These are phyloP conservation scores for Tetranychus truncatus DNA, from an alignment of 2,888 invertebrate species.

Conservation along the genomic window DNA sequence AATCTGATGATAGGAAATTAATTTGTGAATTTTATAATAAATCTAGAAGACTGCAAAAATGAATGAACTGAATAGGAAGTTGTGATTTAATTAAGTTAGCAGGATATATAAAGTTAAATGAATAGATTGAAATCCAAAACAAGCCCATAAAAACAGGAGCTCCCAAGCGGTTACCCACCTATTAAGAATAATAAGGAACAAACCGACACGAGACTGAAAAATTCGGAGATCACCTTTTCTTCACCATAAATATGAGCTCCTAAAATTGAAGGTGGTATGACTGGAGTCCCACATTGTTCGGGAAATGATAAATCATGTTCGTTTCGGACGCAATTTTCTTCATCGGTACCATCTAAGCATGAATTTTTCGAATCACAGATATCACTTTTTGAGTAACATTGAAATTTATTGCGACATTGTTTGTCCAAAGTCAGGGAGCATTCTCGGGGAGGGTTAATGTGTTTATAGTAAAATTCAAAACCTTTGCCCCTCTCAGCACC, in stretches of 20 bases:
- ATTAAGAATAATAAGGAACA: no score
- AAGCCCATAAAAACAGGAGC: no score
- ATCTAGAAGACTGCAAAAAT: no score
- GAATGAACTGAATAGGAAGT: no score
- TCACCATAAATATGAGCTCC: conserved; percentile 5
- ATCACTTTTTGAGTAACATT: not conserved
- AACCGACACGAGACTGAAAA: no score
- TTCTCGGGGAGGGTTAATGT: not conserved
- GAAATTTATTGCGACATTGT: not conserved
- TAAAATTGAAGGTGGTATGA: not conserved
- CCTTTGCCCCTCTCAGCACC: conserved; percentile 2
- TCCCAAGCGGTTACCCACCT: no score
- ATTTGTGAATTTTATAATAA: no score
- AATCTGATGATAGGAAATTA: no score
- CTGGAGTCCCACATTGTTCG: not conserved
- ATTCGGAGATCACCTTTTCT: not conserved
- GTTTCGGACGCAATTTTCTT: conserved; percentile 5
- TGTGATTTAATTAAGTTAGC: no score
- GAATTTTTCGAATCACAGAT: not conserved
- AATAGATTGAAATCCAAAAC: no score
- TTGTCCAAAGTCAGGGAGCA: not conserved
- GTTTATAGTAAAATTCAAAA: conserved; percentile 7
- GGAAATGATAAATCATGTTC: not conserved
- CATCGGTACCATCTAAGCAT: conserved; percentile 14
- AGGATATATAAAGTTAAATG: no score